These are phyloP conservation scores for Baronia brevicornis DNA, from an alignment of 2,888 invertebrate genomes.

Conservation along the genomic window DNA sequence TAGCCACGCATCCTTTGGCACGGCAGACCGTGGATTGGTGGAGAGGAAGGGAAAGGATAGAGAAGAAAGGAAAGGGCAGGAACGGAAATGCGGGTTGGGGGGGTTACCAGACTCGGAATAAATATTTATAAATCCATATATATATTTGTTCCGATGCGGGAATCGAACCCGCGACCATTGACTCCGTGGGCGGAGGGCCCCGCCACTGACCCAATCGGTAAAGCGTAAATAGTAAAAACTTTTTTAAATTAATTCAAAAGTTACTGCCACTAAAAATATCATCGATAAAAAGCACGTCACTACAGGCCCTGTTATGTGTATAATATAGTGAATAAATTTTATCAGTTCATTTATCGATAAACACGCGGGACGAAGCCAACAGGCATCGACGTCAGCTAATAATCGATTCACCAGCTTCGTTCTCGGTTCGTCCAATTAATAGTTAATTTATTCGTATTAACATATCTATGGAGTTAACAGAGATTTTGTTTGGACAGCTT, in stretches of 20 bases:
- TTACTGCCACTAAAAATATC: constrained; percentile 6
- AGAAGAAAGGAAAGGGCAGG: no score
- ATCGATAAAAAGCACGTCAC: constrained; percentile 6
- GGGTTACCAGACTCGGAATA: no score
- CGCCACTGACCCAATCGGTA: no score
- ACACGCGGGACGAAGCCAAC: constrained; percentile 6
- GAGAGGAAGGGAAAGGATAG: no score
- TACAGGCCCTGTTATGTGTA: constrained; percentile 7
- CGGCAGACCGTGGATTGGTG: no score
- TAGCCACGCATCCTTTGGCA: no score
- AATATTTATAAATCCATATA: no score
- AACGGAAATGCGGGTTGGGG: no score
- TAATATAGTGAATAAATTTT: constrained; percentile 9
- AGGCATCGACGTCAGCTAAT: constrained; percentile 4
- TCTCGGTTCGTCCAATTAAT: constrained; percentile 6
- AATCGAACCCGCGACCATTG: no score
- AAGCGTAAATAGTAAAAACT: no score
- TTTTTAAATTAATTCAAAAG: background rate
- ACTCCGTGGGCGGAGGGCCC: no score
- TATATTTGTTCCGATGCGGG: no score
- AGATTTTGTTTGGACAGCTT: constrained; percentile 6
- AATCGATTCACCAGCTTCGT: constrained; percentile 11
- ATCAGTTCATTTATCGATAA: constrained; percentile 3
- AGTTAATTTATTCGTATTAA: constrained; percentile 10
- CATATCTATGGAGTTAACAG: constrained; percentile 5